Base-by-base conservation (phyloP, 53 echinoderm and acorn worm species). In the Crossaster papposus region DNA sequence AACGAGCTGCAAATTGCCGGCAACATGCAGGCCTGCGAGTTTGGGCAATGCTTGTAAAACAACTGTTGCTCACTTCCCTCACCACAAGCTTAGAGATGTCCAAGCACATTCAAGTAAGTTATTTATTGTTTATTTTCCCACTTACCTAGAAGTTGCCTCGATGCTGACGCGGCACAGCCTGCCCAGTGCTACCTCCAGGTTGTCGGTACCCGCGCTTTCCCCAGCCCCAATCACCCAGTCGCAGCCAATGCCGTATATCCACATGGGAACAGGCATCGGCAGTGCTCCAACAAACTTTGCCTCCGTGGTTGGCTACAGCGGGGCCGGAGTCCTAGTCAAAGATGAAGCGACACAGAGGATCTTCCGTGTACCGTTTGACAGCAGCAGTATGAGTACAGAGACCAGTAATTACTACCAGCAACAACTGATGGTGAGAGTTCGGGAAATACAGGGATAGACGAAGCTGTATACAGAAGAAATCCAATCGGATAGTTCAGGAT, bases 391-490 rank as follows among this genome's bases (percentile, higher is more conserved):
- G 38, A 75, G 58, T 22, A 0, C 30, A 0, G 87, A 87, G n/a
- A 55, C 72, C 62, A 87, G 77, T 36, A 87, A 87, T 18, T 87
- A 87, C 37, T 87, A 87, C 87, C 87, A 87, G 36, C 87, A 87
- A 62, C 87, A 87, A 77, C 77, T 87, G 3, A 55, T 87, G 77
- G 87, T 87, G 35, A 87, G 87, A n/a, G n/a, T n/a, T 62, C 17
- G 0, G 44, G 44, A n/a, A n/a, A n/a, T n/a, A n/a, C 44, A 44
- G 44, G 44, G 6, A 44, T 5, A 7, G 6, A 1, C 44, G 6
- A 44, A 44, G 44, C 44, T 44, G 58, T 58, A 17, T 15, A 4
- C 12, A 17, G 58, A 4, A n/a, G n/a, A 44, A 44, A 44, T 9
- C 44, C 6, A 44, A 44, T 7, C 44, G 9, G 44, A n/a, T n/a